Conservation (phyloP, 2,888 invertebrate species). For the Hyalella azteca region DNA sequence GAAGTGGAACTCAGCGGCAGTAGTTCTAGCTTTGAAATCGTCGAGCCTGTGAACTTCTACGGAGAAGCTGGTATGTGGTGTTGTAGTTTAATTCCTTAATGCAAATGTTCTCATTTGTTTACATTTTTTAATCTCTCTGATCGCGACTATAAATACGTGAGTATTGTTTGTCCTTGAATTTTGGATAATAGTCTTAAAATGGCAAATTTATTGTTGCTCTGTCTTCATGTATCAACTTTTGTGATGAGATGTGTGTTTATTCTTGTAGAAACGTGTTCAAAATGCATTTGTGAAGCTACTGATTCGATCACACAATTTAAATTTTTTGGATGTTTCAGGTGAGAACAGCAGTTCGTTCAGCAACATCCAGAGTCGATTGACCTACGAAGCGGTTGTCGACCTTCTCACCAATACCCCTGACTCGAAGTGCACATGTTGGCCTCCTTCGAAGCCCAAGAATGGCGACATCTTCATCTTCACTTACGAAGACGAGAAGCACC, state of each 20-base stretch:
- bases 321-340: not conserved
- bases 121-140: too few species aligned
- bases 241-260: too few species aligned
- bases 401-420: not conserved
- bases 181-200: not conserved
- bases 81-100: too few species aligned
- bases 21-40: not conserved
- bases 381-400: conserved; percentile 17
- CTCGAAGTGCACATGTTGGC: conserved; percentile 12
- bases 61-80: not conserved
- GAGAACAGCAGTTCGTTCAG: conserved; percentile 28
- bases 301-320: not conserved
- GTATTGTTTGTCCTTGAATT: not conserved
- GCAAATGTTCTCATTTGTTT: too few species aligned
- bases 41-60: not conserved
- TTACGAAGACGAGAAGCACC: conserved; percentile 34
- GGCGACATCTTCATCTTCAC: conserved; percentile 33
- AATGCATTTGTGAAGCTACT: too few species aligned
- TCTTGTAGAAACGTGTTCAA: too few species aligned
- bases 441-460: conserved; percentile 31
- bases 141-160: not conserved
- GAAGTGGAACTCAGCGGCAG: not conserved
- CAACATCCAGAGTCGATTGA: conserved; percentile 20
- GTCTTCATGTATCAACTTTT: not conserved
- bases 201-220: not conserved